Evolutionary conservation across 2,888 invertebrate genomes (phyloP).

Genomic region (Chymomyza caudatula): DNA sequence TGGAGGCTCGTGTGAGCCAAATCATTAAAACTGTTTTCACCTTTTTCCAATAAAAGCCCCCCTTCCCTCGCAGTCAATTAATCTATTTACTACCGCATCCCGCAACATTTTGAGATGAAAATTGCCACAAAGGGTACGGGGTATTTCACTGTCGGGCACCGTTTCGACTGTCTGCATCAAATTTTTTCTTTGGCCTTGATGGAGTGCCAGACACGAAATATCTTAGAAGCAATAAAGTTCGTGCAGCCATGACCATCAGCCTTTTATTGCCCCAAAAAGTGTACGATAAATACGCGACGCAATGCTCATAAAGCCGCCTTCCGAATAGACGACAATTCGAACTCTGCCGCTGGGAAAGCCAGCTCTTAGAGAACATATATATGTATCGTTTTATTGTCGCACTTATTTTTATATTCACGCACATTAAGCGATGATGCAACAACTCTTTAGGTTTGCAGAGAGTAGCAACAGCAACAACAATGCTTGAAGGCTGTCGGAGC

Average conservation of each 20-base stretch:
- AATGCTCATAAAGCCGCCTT: slow-evolving; percentile 48
- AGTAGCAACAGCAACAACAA: no score
- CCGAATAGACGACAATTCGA: neutral
- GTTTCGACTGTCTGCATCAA: no score
- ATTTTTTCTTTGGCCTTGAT: neutral
- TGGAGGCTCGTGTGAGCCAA: no score
- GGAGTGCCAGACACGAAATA: no score
- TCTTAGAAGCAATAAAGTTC: slow-evolving; percentile 1
- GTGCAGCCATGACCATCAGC: slow-evolving; percentile 31
- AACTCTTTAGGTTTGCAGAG: neutral
- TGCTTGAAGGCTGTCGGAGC: no score
- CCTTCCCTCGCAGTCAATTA: no score
- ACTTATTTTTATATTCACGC: slow-evolving; percentile 47
- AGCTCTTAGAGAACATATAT: slow-evolving; percentile 29
- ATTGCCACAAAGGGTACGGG: no score
- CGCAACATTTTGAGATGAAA: no score
- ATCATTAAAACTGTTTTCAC: no score
- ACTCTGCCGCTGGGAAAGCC: slow-evolving; percentile 34
- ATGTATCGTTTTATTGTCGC: slow-evolving; percentile 64
- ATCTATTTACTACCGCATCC: no score
- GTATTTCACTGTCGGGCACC: no score
- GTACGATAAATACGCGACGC: slow-evolving; percentile 60
- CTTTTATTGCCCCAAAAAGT: slow-evolving; percentile 62
- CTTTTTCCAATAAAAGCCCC: no score
- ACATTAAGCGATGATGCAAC: slow-evolving; percentile 39